Conservation (phyloP, 2,113 vertebrate species). For the Oriolus oriolus region DNA sequence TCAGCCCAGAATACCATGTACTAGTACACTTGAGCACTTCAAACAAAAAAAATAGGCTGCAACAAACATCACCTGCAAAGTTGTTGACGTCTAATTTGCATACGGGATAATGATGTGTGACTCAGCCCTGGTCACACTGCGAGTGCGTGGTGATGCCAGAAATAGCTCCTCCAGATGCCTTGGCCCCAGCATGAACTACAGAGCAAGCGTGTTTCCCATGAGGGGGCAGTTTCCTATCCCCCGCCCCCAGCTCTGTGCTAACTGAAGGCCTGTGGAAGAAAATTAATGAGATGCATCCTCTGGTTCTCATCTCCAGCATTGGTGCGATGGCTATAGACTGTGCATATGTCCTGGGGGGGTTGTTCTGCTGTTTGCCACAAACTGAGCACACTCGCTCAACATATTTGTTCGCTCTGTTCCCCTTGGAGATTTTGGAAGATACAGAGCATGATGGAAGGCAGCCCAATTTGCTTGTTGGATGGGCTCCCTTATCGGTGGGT, state of each 20-base stretch:
- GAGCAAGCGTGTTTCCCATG: neutral
- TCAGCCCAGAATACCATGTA: neutral
- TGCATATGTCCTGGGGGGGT: neutral
- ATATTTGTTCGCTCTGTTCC: slow-evolving; percentile 14
- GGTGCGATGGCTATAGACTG: neutral
- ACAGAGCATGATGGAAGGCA: neutral
- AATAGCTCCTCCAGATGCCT: slow-evolving; percentile 9
- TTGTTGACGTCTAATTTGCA: slow-evolving; percentile 17
- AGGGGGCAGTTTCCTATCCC: neutral
- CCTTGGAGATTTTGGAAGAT: slow-evolving; percentile 19
- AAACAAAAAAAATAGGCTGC: neutral
- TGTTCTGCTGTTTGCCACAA: neutral
- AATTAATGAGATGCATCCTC: neutral
- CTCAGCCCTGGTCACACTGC: neutral
- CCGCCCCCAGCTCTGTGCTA: neutral
- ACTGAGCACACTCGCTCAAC: neutral
- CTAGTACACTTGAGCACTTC: neutral
- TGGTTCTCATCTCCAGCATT: neutral
- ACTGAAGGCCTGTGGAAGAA: neutral
- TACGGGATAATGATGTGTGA: slow-evolving; percentile 3
- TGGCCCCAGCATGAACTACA: neutral
- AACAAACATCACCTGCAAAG: slow-evolving; percentile 38
- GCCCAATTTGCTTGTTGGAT: slow-evolving; percentile 30
- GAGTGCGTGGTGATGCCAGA: neutral
- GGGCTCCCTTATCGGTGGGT: neutral